A percentile compares a stretch with the other conserved stretches of the same genome.
These are phyloP conservation scores for Frieseomelitta varia DNA, from an alignment of 1,140 invertebrate species.

Conservation along the genomic window DNA sequence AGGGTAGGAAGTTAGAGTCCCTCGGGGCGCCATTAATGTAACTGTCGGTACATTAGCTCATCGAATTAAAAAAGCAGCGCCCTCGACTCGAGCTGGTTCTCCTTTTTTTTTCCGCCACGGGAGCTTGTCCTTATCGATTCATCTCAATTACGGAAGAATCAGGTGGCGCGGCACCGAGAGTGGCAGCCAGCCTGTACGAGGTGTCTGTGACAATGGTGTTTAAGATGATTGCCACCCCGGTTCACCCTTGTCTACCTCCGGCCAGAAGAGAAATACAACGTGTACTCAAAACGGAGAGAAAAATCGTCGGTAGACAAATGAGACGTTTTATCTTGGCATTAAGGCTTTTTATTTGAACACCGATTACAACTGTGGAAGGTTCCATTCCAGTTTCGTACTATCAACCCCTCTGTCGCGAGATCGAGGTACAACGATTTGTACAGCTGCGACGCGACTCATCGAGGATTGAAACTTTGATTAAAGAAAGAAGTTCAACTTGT, in stretches of 20 bases:
- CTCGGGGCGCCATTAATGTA: constrained; percentile 40
- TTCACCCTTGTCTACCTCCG: constrained; percentile 55
- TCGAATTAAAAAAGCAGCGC: constrained; percentile 59
- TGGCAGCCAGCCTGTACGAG: constrained; percentile 40
- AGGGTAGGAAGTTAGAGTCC: neutral
- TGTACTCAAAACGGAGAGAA: constrained; percentile 62
- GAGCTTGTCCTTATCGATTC: constrained; percentile 67
- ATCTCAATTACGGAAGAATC: constrained; percentile 78
- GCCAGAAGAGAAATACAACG: constrained; percentile 33
- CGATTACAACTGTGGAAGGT: constrained; percentile 70
- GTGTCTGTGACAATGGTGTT: constrained; percentile 76
- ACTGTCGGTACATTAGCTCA: constrained; percentile 50
- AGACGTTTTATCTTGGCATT: constrained; percentile 80
- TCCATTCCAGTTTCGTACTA: constrained; percentile 58
- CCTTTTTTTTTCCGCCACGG: constrained; percentile 12
- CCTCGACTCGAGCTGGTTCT: neutral
- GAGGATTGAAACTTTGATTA: constrained; percentile 54
- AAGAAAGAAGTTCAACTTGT: constrained; percentile 17
- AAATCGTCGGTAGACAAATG: constrained; percentile 81
- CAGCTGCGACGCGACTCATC: constrained; percentile 65
- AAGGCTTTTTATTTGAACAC: constrained; percentile 79
- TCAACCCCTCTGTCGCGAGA: constrained; percentile 63
- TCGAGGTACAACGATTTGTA: constrained; percentile 79
- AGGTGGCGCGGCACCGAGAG: constrained; percentile 65
- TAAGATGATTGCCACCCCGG: constrained; percentile 80